These are phyloP conservation scores for Notamacropus eugenii DNA, from an alignment of 2,797 vertebrate species.

Conservation along the genomic window DNA sequence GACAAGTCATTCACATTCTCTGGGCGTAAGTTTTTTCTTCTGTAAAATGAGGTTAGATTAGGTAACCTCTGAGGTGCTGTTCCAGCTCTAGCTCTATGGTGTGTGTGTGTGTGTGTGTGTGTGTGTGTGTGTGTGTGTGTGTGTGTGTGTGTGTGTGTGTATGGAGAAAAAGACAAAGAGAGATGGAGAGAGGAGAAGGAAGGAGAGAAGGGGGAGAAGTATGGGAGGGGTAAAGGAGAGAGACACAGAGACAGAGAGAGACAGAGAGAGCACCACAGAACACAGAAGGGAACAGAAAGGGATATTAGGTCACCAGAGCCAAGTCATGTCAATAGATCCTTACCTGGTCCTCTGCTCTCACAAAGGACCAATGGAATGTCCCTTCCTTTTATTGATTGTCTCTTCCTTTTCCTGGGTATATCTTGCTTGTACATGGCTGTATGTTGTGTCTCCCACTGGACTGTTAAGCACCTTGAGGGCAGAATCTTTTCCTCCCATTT, in stretches of 20 bases:
- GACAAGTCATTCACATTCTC: not conserved
- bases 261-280: not conserved
- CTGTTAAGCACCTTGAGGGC: no score
- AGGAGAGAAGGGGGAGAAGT: no score
- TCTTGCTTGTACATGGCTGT: not conserved
- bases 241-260: no score
- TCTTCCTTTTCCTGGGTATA: not conserved
- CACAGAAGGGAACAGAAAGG: not conserved
- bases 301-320: not conserved
- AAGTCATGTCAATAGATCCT: not conserved
- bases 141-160: not conserved
- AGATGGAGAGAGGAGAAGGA: no score
- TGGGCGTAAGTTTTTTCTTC: not conserved
- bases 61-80: not conserved
- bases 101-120: not conserved
- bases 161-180: no score
- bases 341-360: not conserved
- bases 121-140: not conserved
- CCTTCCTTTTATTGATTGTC: not conserved
- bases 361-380: not conserved
- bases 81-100: not conserved
- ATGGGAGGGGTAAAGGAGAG: no score
- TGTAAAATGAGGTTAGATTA: not conserved
- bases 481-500: no score
- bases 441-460: not conserved